Base-by-base conservation (phyloP, 2,888 invertebrate genomes). In the Agrilus cyanescens region DNA sequence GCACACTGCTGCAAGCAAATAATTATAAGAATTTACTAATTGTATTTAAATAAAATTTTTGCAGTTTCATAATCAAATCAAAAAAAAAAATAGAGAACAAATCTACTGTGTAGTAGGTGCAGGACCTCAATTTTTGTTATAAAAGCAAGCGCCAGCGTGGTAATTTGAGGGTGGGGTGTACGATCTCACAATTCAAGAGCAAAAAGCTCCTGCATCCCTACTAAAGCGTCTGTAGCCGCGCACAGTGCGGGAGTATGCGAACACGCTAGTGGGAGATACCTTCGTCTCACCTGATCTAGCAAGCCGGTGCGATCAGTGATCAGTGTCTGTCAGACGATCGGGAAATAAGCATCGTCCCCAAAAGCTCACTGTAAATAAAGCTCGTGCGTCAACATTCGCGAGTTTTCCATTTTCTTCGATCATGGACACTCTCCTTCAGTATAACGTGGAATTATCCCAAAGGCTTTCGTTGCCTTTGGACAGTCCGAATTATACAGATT, bases 401-500 rank as follows among this genome's bases (percentile, higher is more conserved):
- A 3, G 33, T 16, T 33, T 10, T 10, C 8, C 25, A n/a, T n/a
- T n/a, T 25, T 25, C 10, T 10, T 15, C 12, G 33, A 43, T 41
- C 18, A 50, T 50, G 49, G 49, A 50, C 8, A 47, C 48, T 29
- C 32, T 64, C 61, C 54, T 65, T 37, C 56, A 62, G 34, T 64
- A 56, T 55, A 57, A 63, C 48, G 59, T 61, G 38, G 62, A 62
- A 46, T 50, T 67, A 18, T 61, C 64, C 4, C 56, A 64, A 49
- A 55, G 66, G 40, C 56, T 66, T 29, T 58, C 63, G 4, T 47
- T 65, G 35, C 55, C 60, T 12, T 40, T 55, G 18, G 54, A 57
- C 36, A 52, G 49, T 38, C 47, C 52, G 15, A 54, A 54, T 36
- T 55, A 53, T 33, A 57, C 61, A 29, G 65, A 66, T 49, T 57